Conservation (phyloP, 2,113 vertebrate genomes). For the Willisornis vidua region DNA sequence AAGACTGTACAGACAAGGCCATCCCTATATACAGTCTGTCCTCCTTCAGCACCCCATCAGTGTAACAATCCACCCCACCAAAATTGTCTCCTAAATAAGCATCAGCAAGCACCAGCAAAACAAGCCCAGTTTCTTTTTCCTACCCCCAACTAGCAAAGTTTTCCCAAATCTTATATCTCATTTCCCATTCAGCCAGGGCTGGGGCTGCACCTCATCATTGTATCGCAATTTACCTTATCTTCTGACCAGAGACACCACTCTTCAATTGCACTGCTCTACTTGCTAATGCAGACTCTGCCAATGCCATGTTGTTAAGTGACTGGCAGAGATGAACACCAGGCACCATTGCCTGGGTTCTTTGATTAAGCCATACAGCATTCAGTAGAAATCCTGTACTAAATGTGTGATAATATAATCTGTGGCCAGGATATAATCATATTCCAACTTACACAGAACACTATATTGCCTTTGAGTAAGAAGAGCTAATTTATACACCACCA, state of each 20-base stretch:
- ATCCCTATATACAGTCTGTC: neutral
- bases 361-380: neutral
- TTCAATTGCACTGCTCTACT: neutral
- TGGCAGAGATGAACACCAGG: neutral
- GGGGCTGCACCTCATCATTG: neutral
- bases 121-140: neutral
- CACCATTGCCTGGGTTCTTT: neutral
- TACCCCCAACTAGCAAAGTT: neutral
- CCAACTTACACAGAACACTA: neutral
- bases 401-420: neutral
- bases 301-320: neutral
- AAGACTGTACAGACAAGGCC: neutral
- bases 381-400: neutral
- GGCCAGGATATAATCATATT: neutral
- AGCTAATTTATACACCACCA: conserved; percentile 46
- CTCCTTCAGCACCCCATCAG: neutral
- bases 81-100: neutral
- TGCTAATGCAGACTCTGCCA: neutral
- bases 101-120: neutral
- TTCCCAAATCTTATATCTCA: neutral
- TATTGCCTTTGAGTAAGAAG: conserved; percentile 13
- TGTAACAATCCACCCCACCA: neutral
- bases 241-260: neutral
- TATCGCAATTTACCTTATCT: neutral
- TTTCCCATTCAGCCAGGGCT: neutral